These are phyloP conservation scores for Metalampra italica DNA, from an alignment of 2,888 invertebrate species.

Conservation along the genomic window DNA sequence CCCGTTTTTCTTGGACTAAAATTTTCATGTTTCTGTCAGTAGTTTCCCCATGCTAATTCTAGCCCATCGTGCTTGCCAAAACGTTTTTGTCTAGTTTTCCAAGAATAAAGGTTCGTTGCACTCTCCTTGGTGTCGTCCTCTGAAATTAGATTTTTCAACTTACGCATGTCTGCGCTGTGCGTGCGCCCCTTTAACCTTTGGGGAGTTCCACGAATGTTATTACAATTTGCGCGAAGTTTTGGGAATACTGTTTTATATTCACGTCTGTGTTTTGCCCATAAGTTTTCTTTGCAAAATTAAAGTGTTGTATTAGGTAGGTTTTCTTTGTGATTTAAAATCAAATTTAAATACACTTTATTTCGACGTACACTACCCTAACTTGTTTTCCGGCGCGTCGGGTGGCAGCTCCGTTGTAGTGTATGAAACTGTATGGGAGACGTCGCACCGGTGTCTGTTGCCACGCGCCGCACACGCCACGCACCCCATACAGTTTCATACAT, in stretches of 20 bases:
- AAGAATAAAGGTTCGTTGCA: slow-evolving; percentile 49
- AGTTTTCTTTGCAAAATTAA: neutral
- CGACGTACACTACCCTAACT: too few species aligned
- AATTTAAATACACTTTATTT: too few species aligned
- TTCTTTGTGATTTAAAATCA: too few species aligned
- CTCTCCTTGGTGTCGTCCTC: slow-evolving; percentile 51
- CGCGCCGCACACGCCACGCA: too few species aligned
- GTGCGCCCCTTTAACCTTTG: slow-evolving; percentile 10
- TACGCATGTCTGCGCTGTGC: slow-evolving; percentile 7
- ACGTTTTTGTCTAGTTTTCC: slow-evolving; percentile 56
- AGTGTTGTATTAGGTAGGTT: too few species aligned
- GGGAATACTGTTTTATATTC: neutral
- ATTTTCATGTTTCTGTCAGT: neutral
- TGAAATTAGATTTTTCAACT: slow-evolving; percentile 44
- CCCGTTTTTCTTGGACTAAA: neutral
- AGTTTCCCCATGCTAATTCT: slow-evolving; percentile 54
- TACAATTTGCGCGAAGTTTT: slow-evolving; percentile 23
- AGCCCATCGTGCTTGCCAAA: slow-evolving; percentile 58
- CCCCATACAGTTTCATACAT: too few species aligned
- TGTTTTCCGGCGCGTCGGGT: too few species aligned
- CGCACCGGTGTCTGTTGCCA: too few species aligned
- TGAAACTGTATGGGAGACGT: too few species aligned
- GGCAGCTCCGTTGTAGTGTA: too few species aligned
- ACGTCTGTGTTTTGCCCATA: neutral
- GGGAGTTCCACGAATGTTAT: slow-evolving; percentile 18